A percentile compares a stretch with the other conserved stretches of the same genome.
Conservation (phyloP, 2,113 vertebrate genomes). For the Astatotilapia flaviijosephi region DNA sequence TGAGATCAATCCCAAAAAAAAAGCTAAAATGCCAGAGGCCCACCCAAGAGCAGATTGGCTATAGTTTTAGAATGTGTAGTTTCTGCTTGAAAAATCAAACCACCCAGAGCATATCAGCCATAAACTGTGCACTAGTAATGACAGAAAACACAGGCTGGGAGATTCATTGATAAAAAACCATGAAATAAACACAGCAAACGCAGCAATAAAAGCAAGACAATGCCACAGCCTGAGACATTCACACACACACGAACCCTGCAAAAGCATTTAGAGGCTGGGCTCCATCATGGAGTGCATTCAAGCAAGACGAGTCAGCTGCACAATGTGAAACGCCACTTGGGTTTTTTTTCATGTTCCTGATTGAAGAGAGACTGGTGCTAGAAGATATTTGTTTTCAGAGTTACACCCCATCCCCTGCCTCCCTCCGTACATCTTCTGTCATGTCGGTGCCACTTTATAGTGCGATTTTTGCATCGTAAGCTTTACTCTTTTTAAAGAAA, state of each 20-base stretch:
- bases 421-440: not conserved
- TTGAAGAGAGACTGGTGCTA: not conserved
- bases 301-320: conserved; percentile 29
- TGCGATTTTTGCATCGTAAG: not conserved
- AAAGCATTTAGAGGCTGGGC: not conserved
- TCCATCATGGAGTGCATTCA: conserved; percentile 11
- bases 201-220: not conserved
- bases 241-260: not conserved
- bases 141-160: not conserved
- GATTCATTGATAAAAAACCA: conserved; percentile 11
- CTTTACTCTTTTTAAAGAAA: not conserved
- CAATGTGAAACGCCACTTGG: conserved; percentile 4
- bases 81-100: conserved; percentile 1
- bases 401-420: not conserved
- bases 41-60: conserved; percentile 19
- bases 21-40: conserved; percentile 1
- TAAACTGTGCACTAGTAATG: not conserved
- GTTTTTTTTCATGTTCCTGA: not conserved
- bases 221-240: not conserved
- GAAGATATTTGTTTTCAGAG: not conserved
- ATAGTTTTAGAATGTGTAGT: not conserved
- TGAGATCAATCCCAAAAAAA: not conserved
- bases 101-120: not conserved
- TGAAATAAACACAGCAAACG: not conserved
- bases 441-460: not conserved